Base-by-base conservation (phyloP, 2,113 vertebrate species). In the Cyprinodon brontotheroides region DNA sequence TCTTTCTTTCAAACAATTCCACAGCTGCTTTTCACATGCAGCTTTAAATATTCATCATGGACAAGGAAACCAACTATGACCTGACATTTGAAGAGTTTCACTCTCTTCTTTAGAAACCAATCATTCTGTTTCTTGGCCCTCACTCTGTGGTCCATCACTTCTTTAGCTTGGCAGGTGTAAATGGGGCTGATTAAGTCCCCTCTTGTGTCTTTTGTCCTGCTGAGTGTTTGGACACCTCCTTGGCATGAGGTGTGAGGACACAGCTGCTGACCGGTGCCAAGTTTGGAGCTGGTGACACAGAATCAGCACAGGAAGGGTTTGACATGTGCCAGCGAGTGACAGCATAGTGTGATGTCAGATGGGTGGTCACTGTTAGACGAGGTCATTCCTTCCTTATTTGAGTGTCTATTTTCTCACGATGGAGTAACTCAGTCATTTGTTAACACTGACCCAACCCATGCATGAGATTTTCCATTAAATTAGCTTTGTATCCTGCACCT, bases 161-260 rank as follows among this genome's bases (percentile, higher is more conserved):
- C 53, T 79, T 74, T 4, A 3, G 71, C 87, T n/a, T 85, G 87
- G 88, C 85, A 75, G 85, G 74, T 84, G 83, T 83, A 74, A 87
- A 89, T 78, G 60, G 68, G 73, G 41, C 67, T 59, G 77, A 83
- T 84, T 79, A 80, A 87, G 79, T 75, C 68, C 75, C 64, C 66
- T 81, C 67, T 80, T 40, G 69, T 75, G 72, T 78, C 82, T 45
- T 88, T 84, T 86, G 68, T 80, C 81, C 36, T 68, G 78, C 40
- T 84, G 80, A 90, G 84, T 79, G 87, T 82, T 78, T 20, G 61
- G 82, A 82, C 82, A 78, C 80, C 79, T 90, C 75, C 79, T 83
- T 89, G 87, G 91, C 84, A 87, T 47, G 65, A 77, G 68, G 81
- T 60, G 70, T 36, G 68, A 75, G 68, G 74, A 73, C 77, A 81